A percentile compares a stretch with the other conserved stretches of the same genome.
Conservation (phyloP, 2,113 vertebrate species). For the Aphelocoma coerulescens region DNA sequence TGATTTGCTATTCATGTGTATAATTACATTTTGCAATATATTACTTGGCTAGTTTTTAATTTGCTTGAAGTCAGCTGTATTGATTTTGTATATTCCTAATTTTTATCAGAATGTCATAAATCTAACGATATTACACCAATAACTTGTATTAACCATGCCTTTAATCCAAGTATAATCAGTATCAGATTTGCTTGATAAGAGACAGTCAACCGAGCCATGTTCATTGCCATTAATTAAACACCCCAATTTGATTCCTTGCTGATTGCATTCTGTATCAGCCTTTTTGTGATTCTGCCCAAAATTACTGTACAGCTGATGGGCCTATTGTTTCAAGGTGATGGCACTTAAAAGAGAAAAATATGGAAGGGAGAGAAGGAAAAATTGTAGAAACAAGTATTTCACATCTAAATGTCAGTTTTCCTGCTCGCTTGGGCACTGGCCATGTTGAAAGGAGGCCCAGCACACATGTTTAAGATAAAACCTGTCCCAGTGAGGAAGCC, state of each 20-base stretch:
- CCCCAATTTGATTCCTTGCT: neutral
- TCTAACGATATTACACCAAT: neutral
- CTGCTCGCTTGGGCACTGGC: neutral
- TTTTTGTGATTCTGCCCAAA: neutral
- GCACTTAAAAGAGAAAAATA: neutral
- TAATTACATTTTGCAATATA: neutral
- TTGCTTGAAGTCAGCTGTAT: neutral
- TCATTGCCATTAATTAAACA: slow-evolving; percentile 20
- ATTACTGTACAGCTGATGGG: neutral
- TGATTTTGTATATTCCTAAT: neutral
- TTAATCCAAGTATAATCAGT: neutral
- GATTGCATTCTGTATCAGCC: neutral
- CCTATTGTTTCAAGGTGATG: neutral
- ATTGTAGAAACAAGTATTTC: neutral
- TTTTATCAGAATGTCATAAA: neutral
- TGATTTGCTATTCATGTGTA: neutral
- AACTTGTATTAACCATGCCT: neutral
- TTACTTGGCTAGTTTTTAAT: neutral
- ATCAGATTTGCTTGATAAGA: neutral
- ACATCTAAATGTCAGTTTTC: neutral
- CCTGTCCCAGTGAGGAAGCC: neutral
- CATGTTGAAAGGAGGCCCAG: neutral
- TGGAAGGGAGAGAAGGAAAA: neutral
- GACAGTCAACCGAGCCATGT: neutral
- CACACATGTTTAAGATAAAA: neutral